Conservation (phyloP, 2,113 vertebrate species). For the Crotalus helleri region DNA sequence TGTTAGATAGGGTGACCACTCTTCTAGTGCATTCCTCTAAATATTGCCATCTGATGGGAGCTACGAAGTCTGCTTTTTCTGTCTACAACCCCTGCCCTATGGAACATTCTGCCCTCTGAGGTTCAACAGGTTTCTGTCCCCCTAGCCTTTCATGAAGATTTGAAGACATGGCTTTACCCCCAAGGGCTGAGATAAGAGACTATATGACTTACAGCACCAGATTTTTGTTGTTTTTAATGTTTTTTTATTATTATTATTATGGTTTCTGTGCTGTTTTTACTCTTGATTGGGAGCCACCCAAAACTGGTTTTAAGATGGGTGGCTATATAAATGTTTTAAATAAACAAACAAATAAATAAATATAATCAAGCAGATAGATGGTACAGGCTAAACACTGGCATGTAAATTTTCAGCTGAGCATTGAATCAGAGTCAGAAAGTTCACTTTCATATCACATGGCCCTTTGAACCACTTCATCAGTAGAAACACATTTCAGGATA, state of each 20-base stretch:
- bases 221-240: background rate
- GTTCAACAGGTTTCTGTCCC: background rate
- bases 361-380: background rate
- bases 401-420: background rate
- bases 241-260: background rate
- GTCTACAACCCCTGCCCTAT: background rate
- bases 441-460: background rate
- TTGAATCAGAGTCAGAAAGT: background rate
- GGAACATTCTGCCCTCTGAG: background rate
- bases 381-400: background rate
- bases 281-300: background rate
- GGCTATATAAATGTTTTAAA: background rate
- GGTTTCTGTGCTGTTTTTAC: background rate
- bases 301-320: background rate
- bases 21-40: background rate
- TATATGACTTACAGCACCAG: background rate
- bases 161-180: background rate
- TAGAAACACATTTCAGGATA: background rate
- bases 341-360: too few species aligned
- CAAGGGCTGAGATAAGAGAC: background rate
- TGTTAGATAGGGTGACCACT: background rate
- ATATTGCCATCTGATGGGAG: background rate
- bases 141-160: background rate
- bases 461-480: background rate
- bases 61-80: background rate